These are phyloP conservation scores for Luscinia luscinia DNA, from an alignment of 2,797 vertebrate species.

Conservation along the genomic window DNA sequence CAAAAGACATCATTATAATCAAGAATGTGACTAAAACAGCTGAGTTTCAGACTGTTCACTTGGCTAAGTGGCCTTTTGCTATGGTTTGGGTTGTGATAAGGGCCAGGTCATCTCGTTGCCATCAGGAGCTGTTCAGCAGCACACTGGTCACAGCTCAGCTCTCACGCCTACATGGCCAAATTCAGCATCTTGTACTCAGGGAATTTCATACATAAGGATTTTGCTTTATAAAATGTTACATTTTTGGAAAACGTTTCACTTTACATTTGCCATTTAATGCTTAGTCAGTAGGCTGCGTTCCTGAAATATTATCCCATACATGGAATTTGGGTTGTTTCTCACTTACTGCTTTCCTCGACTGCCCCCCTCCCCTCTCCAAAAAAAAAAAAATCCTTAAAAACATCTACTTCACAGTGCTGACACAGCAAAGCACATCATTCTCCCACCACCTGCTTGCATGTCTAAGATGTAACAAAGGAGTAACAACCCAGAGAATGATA, in stretches of 20 bases:
- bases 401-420: background rate
- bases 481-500: background rate
- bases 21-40: background rate
- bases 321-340: background rate
- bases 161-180: background rate
- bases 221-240: background rate
- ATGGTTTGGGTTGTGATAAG: background rate
- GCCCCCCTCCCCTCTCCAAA: background rate
- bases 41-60: background rate
- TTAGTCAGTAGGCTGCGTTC: background rate
- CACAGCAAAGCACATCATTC: background rate
- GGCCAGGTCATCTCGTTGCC: background rate
- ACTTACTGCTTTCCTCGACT: background rate
- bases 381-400: background rate
- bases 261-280: background rate
- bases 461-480: background rate
- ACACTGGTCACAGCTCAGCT: background rate
- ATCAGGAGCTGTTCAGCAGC: background rate
- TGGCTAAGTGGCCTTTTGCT: background rate
- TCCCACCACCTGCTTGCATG: background rate
- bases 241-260: background rate
- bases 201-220: background rate
- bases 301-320: background rate
- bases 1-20: background rate
- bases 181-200: background rate